These are phyloP conservation scores for Carapus acus DNA, from an alignment of 2,797 vertebrate species.

Conservation along the genomic window DNA sequence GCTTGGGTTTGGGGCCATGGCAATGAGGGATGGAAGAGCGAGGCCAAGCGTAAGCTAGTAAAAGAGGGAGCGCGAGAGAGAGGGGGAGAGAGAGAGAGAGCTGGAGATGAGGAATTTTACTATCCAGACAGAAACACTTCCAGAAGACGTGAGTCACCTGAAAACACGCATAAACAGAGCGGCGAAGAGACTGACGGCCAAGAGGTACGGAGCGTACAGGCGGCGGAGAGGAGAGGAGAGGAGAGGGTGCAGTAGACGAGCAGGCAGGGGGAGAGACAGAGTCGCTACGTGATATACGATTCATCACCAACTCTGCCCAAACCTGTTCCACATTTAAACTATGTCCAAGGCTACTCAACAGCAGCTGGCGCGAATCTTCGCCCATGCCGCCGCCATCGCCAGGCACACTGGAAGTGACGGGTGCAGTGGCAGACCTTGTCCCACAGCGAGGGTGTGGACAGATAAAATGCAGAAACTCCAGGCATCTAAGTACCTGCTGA, in stretches of 20 bases:
- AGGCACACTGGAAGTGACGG: constrained; percentile 10
- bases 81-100: constrained; percentile 36
- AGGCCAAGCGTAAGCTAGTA: constrained; percentile 34
- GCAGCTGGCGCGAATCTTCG: constrained; percentile 50
- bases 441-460: constrained; percentile 67
- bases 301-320: constrained; percentile 7
- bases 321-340: constrained; percentile 14
- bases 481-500: constrained; percentile 44
- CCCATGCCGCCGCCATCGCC: constrained; percentile 20
- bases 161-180: constrained; percentile 49
- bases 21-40: constrained; percentile 40
- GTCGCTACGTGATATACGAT: not conserved
- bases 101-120: constrained; percentile 67
- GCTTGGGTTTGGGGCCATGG: constrained; percentile 50
- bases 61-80: constrained; percentile 27
- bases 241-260: constrained; percentile 27
- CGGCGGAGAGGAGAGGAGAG: too few species aligned
- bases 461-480: constrained; percentile 61
- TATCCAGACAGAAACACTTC: constrained; percentile 69
- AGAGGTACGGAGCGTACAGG: constrained; percentile 24
- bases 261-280: too few species aligned
- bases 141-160: constrained; percentile 71
- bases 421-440: constrained; percentile 77
- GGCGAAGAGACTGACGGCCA: constrained; percentile 31
- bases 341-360: constrained; percentile 7